A percentile compares a stretch with the other conserved stretches of the same genome.
These are phyloP conservation scores for Drosophila kikkawai DNA, from an alignment of 1,140 invertebrate genomes.

Conservation along the genomic window DNA sequence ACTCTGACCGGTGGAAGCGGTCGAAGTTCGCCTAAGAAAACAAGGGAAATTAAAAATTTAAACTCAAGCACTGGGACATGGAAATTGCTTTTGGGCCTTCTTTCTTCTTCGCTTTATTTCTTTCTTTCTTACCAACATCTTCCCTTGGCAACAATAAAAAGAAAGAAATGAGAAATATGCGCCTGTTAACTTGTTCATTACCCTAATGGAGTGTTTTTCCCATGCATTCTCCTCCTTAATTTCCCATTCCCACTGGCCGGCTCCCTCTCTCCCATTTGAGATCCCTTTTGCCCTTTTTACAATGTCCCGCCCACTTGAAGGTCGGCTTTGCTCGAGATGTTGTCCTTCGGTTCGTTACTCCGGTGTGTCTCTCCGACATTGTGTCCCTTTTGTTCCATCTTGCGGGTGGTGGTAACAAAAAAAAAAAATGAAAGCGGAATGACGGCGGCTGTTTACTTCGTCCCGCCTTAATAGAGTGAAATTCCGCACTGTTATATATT, in stretches of 20 bases:
- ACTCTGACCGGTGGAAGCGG: slow-evolving; percentile 14
- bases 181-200: slow-evolving; percentile 84
- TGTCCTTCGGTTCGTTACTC: slow-evolving; percentile 45
- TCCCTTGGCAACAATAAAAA: slow-evolving; percentile 58
- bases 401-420: neutral
- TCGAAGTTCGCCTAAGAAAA: slow-evolving; percentile 27
- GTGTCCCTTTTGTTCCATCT: slow-evolving; percentile 21
- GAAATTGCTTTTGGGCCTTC: slow-evolving; percentile 28
- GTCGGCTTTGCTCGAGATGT: slow-evolving; percentile 25
- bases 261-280: slow-evolving; percentile 16
- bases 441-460: slow-evolving; percentile 38
- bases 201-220: slow-evolving; percentile 77
- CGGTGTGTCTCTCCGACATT: slow-evolving; percentile 11
- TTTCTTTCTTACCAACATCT: neutral
- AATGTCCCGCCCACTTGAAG: slow-evolving; percentile 19
- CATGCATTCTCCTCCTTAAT: slow-evolving; percentile 52
- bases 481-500: slow-evolving; percentile 77
- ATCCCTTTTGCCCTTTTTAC: slow-evolving; percentile 47
- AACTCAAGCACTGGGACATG: slow-evolving; percentile 51
- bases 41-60: slow-evolving; percentile 78
- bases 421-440: slow-evolving; percentile 8
- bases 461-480: slow-evolving; percentile 56
- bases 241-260: slow-evolving; percentile 1
- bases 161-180: slow-evolving; percentile 74
- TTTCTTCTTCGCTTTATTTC: neutral